These are phyloP conservation scores for Leistus spinibarbis DNA, from an alignment of 2,888 invertebrate species.

Conservation along the genomic window DNA sequence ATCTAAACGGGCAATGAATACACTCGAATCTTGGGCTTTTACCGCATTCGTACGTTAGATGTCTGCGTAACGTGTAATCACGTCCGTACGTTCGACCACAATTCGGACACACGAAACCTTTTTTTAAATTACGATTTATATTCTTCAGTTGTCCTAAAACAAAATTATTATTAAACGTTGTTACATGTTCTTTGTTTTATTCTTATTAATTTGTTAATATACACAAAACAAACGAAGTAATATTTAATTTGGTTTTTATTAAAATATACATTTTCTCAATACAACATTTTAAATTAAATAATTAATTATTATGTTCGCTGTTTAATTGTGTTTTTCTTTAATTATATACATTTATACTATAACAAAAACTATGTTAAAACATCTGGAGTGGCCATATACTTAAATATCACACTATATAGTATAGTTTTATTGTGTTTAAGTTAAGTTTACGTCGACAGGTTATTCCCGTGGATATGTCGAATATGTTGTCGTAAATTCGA, in stretches of 20 bases:
- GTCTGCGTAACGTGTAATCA: neutral
- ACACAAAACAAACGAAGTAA: neutral
- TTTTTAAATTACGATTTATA: neutral
- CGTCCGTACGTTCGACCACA: slow-evolving; percentile 2
- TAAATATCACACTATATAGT: too few relatives aligned
- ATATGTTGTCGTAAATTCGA: slow-evolving; percentile 46
- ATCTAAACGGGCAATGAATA: slow-evolving; percentile 26
- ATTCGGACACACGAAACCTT: neutral
- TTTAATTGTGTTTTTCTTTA: too few relatives aligned
- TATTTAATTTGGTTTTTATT: neutral
- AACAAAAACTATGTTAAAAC: too few relatives aligned
- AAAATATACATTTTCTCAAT: neutral
- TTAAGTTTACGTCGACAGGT: neutral
- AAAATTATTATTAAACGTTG: too few relatives aligned
- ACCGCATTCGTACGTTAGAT: slow-evolving; percentile 9
- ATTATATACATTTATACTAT: too few relatives aligned
- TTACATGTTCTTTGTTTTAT: too few relatives aligned
- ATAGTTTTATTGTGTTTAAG: too few relatives aligned
- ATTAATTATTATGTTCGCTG: too few relatives aligned
- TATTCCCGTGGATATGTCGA: slow-evolving; percentile 40
- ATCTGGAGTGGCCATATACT: too few relatives aligned
- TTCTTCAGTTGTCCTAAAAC: too few relatives aligned
- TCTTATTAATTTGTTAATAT: neutral
- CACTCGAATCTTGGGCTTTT: slow-evolving; percentile 22
- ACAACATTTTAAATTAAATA: too few relatives aligned